phyloP scores from a whole-genome alignment of 2,797 vertebrate genomes.

The Leontocebus nigricollis region DNA sequence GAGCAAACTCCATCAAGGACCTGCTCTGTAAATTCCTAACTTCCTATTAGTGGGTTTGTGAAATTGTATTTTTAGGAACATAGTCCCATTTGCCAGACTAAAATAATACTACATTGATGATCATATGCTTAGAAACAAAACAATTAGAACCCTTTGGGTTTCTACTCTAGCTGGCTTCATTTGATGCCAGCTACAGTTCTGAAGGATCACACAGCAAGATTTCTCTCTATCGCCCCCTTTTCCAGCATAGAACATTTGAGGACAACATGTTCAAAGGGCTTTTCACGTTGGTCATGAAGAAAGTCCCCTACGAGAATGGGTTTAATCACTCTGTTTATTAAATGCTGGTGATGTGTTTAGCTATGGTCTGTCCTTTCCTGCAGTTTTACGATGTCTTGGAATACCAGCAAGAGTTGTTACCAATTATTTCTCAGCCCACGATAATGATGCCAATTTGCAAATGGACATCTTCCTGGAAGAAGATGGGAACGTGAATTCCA shows the following conservation, averaged over 20 bases:
- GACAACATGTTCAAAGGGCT: background rate
- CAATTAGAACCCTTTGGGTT: background rate
- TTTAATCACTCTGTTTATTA: background rate
- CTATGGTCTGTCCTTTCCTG: background rate
- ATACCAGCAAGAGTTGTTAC: constrained; percentile 94
- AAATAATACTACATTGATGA: background rate
- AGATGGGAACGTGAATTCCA: constrained; percentile 89
- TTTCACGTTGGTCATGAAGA: background rate
- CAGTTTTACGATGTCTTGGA: constrained; percentile 95
- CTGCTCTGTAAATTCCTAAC: background rate
- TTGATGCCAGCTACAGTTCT: background rate
- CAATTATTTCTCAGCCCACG: constrained; percentile 96
- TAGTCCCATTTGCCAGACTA: background rate
- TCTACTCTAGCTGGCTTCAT: background rate
- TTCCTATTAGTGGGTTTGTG: background rate
- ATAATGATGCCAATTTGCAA: constrained; percentile 95
- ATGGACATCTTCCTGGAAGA: constrained; percentile 93
- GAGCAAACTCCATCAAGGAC: constrained; percentile 57
- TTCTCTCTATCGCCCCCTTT: background rate
- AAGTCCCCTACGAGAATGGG: background rate
- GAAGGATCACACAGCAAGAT: background rate
- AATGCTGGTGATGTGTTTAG: background rate
- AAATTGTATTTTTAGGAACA: background rate
- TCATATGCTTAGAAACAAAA: background rate
- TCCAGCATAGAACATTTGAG: background rate